Conservation (phyloP, 2,888 invertebrate species). For the Furcula furcula region DNA sequence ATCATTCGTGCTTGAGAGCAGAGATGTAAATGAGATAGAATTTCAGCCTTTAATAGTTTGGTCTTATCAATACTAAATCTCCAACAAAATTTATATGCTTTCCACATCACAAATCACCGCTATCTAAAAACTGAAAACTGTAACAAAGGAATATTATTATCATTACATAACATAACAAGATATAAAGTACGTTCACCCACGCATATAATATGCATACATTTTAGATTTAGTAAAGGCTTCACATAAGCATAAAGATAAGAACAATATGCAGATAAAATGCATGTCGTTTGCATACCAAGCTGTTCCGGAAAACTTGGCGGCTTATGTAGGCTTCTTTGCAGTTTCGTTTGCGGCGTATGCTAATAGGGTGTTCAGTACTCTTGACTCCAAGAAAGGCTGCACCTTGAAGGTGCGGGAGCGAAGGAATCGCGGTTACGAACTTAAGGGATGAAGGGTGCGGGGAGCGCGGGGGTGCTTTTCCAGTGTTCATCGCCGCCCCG, state of each 20-base stretch:
- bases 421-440: constrained; percentile 46
- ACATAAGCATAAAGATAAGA: constrained; percentile 19
- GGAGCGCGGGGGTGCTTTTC: constrained; percentile 54
- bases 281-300: constrained; percentile 30
- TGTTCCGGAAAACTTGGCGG: constrained; percentile 31
- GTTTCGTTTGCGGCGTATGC: constrained; percentile 70
- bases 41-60: too few species aligned
- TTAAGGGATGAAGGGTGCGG: constrained; percentile 54
- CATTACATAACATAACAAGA: too few species aligned
- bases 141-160: too few species aligned
- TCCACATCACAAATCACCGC: too few species aligned
- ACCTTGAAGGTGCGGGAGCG: constrained; percentile 54
- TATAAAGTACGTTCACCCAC: too few species aligned
- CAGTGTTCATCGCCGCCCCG: constrained; percentile 71
- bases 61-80: too few species aligned
- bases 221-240: constrained; percentile 8
- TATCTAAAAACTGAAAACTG: too few species aligned
- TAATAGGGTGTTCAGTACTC: constrained; percentile 60
- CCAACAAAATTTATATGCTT: too few species aligned
- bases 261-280: constrained; percentile 22
- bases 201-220: constrained; percentile 7
- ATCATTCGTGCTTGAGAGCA: too few species aligned
- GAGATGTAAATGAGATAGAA: too few species aligned
- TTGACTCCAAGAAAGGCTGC: constrained; percentile 51
- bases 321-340: constrained; percentile 44